A percentile compares a stretch with the other conserved stretches of the same genome.
phyloP scores from a whole-genome alignment of 1,140 invertebrate genomes.

The Dreissena rostriformis region DNA sequence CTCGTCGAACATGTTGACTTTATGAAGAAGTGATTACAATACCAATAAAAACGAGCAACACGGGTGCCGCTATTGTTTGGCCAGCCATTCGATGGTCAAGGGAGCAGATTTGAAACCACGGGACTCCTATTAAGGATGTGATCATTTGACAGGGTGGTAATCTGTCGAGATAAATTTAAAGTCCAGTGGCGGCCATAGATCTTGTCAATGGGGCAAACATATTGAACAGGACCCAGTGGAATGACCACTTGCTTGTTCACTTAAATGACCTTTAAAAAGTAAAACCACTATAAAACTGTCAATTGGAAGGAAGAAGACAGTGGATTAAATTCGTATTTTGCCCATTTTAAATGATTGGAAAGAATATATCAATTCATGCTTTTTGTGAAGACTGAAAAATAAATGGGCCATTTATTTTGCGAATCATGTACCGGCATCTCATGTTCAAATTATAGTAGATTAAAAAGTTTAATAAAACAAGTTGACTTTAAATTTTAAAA shows the following conservation, averaged over 20 bases:
- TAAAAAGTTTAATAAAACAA: no score
- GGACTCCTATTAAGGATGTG: slow-evolving; percentile 20
- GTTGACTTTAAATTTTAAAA: no score
- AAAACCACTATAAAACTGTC: slow-evolving; percentile 30
- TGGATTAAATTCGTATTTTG: no score
- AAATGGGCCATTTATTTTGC: no score
- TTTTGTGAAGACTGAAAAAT: no score
- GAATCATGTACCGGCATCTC: no score
- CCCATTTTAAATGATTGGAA: no score
- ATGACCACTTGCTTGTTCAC: not conserved
- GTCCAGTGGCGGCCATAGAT: slow-evolving; percentile 26
- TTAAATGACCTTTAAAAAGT: slow-evolving; percentile 14
- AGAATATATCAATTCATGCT: no score
- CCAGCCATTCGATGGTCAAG: slow-evolving; percentile 41
- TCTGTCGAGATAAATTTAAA: slow-evolving; percentile 24
- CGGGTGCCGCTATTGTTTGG: slow-evolving; percentile 29
- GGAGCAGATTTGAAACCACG: slow-evolving; percentile 40
- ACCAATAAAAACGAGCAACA: slow-evolving; percentile 29
- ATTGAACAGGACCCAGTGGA: slow-evolving; percentile 18
- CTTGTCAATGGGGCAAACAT: slow-evolving; percentile 15
- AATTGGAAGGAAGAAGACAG: no score
- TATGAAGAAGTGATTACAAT: not conserved
- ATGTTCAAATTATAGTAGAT: no score
- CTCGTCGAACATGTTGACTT: not conserved
- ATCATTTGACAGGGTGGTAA: slow-evolving; percentile 36